Evolutionary conservation across 2,888 invertebrate genomes (phyloP), one percentile per base, ranked within the genome.

Genomic region (Stenodera caucasica): DNA sequence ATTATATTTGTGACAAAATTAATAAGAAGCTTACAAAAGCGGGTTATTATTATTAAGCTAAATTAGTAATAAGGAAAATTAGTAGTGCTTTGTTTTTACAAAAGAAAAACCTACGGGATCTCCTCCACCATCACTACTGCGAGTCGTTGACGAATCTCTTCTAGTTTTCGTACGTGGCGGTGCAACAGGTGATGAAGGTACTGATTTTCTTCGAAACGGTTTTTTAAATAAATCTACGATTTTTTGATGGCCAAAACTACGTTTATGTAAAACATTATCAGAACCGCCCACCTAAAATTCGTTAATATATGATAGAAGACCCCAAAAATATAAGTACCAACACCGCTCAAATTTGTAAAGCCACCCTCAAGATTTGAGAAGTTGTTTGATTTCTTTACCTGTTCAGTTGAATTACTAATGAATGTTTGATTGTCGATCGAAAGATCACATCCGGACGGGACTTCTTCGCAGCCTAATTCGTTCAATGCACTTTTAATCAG

Each of bases 391-490:
- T 8, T 54, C 26, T 63, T 62, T 80, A 89, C 89, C 85, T 87
- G 88, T 64, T 89, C 89, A 58, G 85, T 85, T 21, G 85, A 82
- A 76, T 84, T 84, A 64, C 87, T 89, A 65, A 88, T 87, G 73
- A 82, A 89, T 80, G 81, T 86, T 82, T 71, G 88, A 82, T 61
- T 86, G 81, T 67, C 86, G 78, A 82, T 78, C 9, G 81, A 79
- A 8, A 92, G 82, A 80, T 93, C 93, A 77, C 92, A 92, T 54
- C 92, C 94, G 7, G 91, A 89, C 14, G 94, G 94, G 60, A 91
- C 85, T 81, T 94, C 93, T 79, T 94, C 93, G 77, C 93, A 93
- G 58, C 94, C 93, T 29, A 94, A 84, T 79, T 94, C 92, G 61
- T 91, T 92, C 61, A 94, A 81, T n/a, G 94, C 93, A 50, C 88